Percentiles rank a stretch among this genome's conserved stretches.
These are phyloP conservation scores for Hippocampus barbouri DNA, from an alignment of 2,113 vertebrate species.

Conservation along the genomic window DNA sequence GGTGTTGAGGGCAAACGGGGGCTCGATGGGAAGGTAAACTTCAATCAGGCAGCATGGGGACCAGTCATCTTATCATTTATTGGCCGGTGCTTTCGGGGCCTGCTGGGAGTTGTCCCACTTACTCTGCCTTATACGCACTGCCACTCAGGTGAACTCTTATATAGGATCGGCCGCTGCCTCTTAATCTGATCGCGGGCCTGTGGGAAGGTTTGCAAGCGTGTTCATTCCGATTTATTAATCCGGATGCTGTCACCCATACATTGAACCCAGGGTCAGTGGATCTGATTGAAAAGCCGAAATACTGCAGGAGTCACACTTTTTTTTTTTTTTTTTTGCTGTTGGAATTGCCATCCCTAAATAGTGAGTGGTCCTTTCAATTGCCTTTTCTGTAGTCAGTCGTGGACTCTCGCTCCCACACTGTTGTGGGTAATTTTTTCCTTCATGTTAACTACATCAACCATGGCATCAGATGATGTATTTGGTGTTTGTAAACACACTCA, in stretches of 20 bases:
- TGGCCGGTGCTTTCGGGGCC: constrained; percentile 63
- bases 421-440: constrained; percentile 63
- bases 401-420: constrained; percentile 50
- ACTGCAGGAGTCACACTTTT: constrained; percentile 30
- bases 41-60: constrained; percentile 62
- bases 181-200: constrained; percentile 65
- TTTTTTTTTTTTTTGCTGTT: constrained; percentile 26
- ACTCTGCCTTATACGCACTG: constrained; percentile 62
- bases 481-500: constrained; percentile 49
- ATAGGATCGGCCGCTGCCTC: constrained; percentile 47
- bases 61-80: constrained; percentile 66
- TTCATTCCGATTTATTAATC: constrained; percentile 63
- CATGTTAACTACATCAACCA: constrained; percentile 66
- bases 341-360: constrained; percentile 53
- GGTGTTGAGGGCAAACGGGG: constrained; percentile 50
- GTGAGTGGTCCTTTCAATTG: not conserved
- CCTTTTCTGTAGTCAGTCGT: constrained; percentile 26
- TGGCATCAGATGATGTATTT: constrained; percentile 59
- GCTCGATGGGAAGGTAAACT: constrained; percentile 61
- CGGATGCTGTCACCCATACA: constrained; percentile 47
- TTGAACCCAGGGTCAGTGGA: constrained; percentile 48
- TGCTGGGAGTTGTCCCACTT: constrained; percentile 75
- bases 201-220: constrained; percentile 53
- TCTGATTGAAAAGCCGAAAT: constrained; percentile 51
- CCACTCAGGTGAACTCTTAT: constrained; percentile 66